These are phyloP conservation scores for Drosophila fungiperda DNA, from an alignment of 2,888 invertebrate species.

Conservation along the genomic window DNA sequence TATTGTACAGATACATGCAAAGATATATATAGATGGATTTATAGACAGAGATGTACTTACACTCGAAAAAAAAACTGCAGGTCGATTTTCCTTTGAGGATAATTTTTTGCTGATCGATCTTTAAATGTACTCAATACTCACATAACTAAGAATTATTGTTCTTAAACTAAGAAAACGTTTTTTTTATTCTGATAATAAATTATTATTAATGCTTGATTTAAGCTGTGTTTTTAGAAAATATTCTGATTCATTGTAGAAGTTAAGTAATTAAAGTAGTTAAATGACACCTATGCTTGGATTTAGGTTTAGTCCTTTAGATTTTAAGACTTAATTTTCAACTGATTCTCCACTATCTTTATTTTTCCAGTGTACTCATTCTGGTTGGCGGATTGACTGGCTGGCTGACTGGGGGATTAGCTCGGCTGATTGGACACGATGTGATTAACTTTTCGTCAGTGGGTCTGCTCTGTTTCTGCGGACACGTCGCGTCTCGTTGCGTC, in stretches of 20 bases:
- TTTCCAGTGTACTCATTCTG: background rate
- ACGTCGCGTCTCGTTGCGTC: slow-evolving; percentile 44
- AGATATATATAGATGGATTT: slow-evolving; percentile 6
- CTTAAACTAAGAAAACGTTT: background rate
- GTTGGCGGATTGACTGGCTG: background rate
- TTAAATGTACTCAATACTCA: background rate
- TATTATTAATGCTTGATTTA: background rate
- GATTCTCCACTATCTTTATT: background rate
- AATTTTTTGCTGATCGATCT: background rate
- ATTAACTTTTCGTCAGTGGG: slow-evolving; percentile 77
- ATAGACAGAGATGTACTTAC: background rate
- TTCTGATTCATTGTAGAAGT: background rate
- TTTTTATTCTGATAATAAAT: background rate
- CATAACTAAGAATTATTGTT: background rate
- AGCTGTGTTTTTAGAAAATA: background rate
- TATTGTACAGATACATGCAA: slow-evolving; percentile 32
- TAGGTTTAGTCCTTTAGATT: background rate
- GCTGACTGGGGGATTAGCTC: slow-evolving; percentile 74
- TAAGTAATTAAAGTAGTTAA: background rate
- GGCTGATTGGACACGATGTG: slow-evolving; percentile 83
- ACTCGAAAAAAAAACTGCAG: background rate
- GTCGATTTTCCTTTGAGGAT: background rate
- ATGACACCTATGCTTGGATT: background rate
- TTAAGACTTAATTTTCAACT: background rate
- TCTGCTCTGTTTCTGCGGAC: slow-evolving; percentile 47